phyloP scores from a whole-genome alignment of 1,140 invertebrate species.

The Panagrolaimus sp. region DNA sequence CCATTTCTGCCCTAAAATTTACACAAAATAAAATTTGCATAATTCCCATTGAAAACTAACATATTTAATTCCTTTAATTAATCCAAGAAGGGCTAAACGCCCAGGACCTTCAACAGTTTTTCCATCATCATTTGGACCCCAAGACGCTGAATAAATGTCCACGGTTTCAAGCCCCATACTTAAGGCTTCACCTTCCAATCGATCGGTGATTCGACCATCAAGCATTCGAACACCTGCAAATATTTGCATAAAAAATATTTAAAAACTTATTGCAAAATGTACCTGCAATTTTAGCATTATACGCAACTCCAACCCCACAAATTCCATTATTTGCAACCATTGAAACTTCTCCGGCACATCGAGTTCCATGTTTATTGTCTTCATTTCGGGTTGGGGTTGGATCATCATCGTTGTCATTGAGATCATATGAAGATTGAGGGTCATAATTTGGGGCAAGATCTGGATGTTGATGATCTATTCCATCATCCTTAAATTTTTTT shows the following conservation, averaged over 20 bases:
- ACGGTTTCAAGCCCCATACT: constrained; percentile 90
- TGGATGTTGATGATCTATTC: constrained; percentile 57
- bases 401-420: constrained; percentile 62
- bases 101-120: constrained; percentile 97
- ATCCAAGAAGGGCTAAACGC: constrained; percentile 86
- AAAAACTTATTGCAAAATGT: too few species aligned
- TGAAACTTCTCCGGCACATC: constrained; percentile 68
- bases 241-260: too few species aligned
- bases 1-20: constrained; percentile 75
- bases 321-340: constrained; percentile 90
- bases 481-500: constrained; percentile 60
- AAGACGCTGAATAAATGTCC: constrained; percentile 94
- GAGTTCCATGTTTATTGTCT: constrained; percentile 63
- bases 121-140: constrained; percentile 89
- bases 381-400: constrained; percentile 61
- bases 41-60: constrained; percentile 48
- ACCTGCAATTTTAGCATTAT: constrained; percentile 77
- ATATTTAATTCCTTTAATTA: constrained; percentile 85
- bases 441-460: constrained; percentile 59
- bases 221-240: constrained; percentile 74
- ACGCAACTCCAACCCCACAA: constrained; percentile 91
- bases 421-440: constrained; percentile 61
- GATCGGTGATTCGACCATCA: constrained; percentile 81
- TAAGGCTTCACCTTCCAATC: constrained; percentile 87
- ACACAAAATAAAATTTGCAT: constrained; percentile 4